phyloP scores from a whole-genome alignment of 2,888 invertebrate species.

The Callimorpha dominula region DNA sequence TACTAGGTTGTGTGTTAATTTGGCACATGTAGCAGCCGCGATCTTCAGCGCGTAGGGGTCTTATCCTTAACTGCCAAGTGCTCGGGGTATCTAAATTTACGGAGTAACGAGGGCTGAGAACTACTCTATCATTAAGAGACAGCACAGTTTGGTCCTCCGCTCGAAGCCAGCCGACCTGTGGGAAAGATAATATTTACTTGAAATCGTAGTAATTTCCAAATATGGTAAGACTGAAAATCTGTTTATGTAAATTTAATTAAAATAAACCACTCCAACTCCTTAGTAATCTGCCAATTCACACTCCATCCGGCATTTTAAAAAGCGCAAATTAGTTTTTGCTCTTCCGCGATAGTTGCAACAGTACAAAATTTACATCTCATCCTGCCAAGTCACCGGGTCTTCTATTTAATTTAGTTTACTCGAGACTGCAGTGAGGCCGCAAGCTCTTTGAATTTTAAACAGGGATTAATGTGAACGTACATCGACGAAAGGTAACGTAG shows the following conservation, averaged over 20 bases:
- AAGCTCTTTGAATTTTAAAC: slow-evolving; percentile 69
- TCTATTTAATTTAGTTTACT: slow-evolving; percentile 67
- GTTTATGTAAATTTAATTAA: not conserved
- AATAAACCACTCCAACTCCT: slow-evolving; percentile 16
- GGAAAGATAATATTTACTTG: not conserved
- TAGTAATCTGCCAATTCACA: slow-evolving; percentile 34
- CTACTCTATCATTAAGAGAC: slow-evolving; percentile 93
- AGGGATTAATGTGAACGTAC: slow-evolving; percentile 61
- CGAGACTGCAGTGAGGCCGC: slow-evolving; percentile 56
- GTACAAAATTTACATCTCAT: slow-evolving; percentile 66
- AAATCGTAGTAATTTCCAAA: not conserved
- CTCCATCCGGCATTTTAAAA: slow-evolving; percentile 41
- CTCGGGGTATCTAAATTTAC: slow-evolving; percentile 93
- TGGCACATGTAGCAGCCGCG: slow-evolving; percentile 97
- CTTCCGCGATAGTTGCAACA: slow-evolving; percentile 52
- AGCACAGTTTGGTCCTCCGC: slow-evolving; percentile 97
- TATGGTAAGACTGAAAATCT: not conserved
- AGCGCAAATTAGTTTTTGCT: slow-evolving; percentile 46
- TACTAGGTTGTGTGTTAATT: slow-evolving; percentile 93
- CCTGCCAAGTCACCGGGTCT: slow-evolving; percentile 55
- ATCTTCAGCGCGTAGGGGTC: slow-evolving; percentile 93
- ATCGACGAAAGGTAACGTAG: slow-evolving; percentile 55
- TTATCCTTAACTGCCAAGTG: slow-evolving; percentile 95
- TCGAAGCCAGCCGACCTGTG: slow-evolving; percentile 95
- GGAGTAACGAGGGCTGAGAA: slow-evolving; percentile 93